A percentile compares a stretch with the other conserved stretches of the same genome.
These are phyloP conservation scores for Drosophila mimetica DNA, from an alignment of 2,888 invertebrate genomes.

Conservation along the genomic window DNA sequence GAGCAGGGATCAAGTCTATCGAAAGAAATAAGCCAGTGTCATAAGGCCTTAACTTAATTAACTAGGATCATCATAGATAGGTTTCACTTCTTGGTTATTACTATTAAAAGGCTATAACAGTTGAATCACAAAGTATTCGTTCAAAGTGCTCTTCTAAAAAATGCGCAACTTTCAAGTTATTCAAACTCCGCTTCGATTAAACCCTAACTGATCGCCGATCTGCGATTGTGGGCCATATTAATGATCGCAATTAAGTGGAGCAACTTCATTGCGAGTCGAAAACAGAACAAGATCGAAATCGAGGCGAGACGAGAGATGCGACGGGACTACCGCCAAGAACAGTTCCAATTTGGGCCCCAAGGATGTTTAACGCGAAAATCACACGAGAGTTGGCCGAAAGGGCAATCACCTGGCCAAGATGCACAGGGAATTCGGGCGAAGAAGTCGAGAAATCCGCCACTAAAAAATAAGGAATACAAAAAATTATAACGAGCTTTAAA, in stretches of 20 bases:
- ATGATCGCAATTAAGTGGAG: constrained; percentile 62
- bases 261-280: constrained; percentile 56
- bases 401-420: constrained; percentile 63
- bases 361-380: constrained; percentile 59
- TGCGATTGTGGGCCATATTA: constrained; percentile 33
- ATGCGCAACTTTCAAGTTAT: background rate
- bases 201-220: background rate
- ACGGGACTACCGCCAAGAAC: constrained; percentile 22
- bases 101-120: background rate
- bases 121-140: background rate
- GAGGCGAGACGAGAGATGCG: background rate
- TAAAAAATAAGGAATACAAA: constrained; percentile 37
- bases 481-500: constrained; percentile 75
- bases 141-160: background rate
- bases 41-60: too few relatives aligned
- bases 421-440: constrained; percentile 4
- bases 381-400: constrained; percentile 52
- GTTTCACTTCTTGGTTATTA: too few relatives aligned
- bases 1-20: background rate
- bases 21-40: too few relatives aligned
- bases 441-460: constrained; percentile 15
- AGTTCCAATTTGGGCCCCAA: constrained; percentile 60
- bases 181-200: background rate
- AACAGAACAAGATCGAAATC: constrained; percentile 31
- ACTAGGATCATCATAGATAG: too few relatives aligned